These are phyloP conservation scores for Chlamydotis undulata DNA, from an alignment of 2,113 vertebrate genomes.

Conservation along the genomic window DNA sequence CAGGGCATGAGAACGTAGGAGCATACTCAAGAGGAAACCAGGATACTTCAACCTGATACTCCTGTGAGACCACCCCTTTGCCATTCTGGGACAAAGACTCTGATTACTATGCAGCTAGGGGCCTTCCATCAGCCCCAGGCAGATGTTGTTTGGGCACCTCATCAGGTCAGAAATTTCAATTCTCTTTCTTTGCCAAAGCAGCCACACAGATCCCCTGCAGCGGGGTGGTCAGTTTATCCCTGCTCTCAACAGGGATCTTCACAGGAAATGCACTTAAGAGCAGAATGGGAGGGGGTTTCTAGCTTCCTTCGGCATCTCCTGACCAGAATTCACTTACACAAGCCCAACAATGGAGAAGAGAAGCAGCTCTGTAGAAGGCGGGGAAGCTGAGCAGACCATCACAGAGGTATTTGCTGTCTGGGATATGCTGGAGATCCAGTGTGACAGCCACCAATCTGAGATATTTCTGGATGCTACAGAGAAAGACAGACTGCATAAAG, in stretches of 20 bases:
- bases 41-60: not conserved
- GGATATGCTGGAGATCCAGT: conserved; percentile 90
- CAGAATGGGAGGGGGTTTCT: not conserved
- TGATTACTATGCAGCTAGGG: not conserved
- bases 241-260: not conserved
- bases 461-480: conserved; percentile 87
- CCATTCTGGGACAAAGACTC: not conserved
- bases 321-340: conserved; percentile 74
- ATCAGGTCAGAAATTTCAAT: not conserved
- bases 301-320: not conserved
- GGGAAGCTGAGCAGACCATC: not conserved
- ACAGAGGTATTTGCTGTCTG: conserved; percentile 63
- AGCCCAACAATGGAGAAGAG: conserved; percentile 78
- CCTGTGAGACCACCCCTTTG: not conserved
- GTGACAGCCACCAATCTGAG: conserved; percentile 97
- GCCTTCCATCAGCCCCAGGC: not conserved
- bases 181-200: not conserved
- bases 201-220: not conserved
- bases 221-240: not conserved
- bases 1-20: not conserved
- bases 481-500: not conserved
- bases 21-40: not conserved
- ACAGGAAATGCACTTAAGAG: not conserved
- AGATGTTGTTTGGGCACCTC: not conserved
- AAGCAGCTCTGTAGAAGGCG: conserved; percentile 74